Percentiles rank a stretch among this genome's conserved stretches.
phyloP scores from a whole-genome alignment of 2,888 invertebrate species.

The Pelosia muscerda region DNA sequence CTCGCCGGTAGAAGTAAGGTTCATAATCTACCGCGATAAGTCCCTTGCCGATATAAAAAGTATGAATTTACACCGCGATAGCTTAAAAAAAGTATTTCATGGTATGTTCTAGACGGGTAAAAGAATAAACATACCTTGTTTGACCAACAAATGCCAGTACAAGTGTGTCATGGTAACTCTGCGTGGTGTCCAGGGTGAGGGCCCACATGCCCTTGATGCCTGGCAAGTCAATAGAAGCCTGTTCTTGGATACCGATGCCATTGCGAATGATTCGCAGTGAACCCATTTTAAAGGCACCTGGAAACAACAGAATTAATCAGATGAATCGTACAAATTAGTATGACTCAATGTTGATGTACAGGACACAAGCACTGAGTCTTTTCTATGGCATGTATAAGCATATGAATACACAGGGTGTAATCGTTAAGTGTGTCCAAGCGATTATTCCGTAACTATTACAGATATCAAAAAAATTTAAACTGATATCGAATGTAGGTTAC shows the following conservation, averaged over 20 bases:
- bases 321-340: too few relatives aligned
- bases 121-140: constrained; percentile 87
- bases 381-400: too few relatives aligned
- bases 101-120: neutral
- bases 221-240: constrained; percentile 98
- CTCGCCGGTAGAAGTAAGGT: too few relatives aligned
- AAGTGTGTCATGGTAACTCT: constrained; percentile 95
- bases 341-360: neutral
- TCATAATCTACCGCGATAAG: too few relatives aligned
- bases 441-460: too few relatives aligned
- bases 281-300: constrained; percentile 98
- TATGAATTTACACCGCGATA: too few relatives aligned
- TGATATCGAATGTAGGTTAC: too few relatives aligned
- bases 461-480: too few relatives aligned
- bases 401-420: too few relatives aligned
- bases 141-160: constrained; percentile 99
- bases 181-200: constrained; percentile 85
- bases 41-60: too few relatives aligned
- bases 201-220: constrained; percentile 99
- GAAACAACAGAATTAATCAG: neutral
- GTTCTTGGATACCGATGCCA: constrained; percentile 99
- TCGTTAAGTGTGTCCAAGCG: too few relatives aligned
- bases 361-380: neutral
- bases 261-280: constrained; percentile 98
- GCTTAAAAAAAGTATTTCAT: too few relatives aligned